phyloP scores from a whole-genome alignment of 2,888 invertebrate genomes.

The Mesorhabditis belari region DNA sequence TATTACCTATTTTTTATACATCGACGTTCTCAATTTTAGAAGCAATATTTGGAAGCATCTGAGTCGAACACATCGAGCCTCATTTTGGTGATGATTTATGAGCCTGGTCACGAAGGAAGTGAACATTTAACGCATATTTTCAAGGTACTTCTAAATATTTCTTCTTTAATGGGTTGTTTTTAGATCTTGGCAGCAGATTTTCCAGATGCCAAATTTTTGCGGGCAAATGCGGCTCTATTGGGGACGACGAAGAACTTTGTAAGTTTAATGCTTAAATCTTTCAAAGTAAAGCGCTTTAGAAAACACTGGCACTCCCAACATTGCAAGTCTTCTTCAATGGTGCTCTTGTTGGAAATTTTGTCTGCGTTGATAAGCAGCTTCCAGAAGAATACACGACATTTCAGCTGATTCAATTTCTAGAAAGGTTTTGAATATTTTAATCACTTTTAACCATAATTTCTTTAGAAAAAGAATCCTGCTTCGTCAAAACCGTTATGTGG shows the following conservation, averaged over 20 bases:
- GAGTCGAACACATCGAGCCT: slow-evolving; percentile 15
- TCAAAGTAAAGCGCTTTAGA: slow-evolving; percentile 17
- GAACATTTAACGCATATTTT: slow-evolving; percentile 7
- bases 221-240: slow-evolving; percentile 21
- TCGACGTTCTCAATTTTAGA: slow-evolving; percentile 6
- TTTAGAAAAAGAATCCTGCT: slow-evolving; percentile 21
- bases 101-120: slow-evolving; percentile 21
- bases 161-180: slow-evolving; percentile 1
- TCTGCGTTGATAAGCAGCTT: slow-evolving; percentile 20
- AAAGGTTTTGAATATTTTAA: slow-evolving; percentile 8
- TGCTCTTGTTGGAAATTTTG: slow-evolving; percentile 44
- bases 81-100: slow-evolving; percentile 21
- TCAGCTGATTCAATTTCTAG: slow-evolving; percentile 23
- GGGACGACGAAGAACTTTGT: slow-evolving; percentile 26
- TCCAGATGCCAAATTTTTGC: slow-evolving; percentile 16
- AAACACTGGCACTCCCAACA: slow-evolving; percentile 30
- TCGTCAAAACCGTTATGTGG: background rate
- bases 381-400: slow-evolving; percentile 33
- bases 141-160: slow-evolving; percentile 6
- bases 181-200: slow-evolving; percentile 23
- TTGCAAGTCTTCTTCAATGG: slow-evolving; percentile 42
- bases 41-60: slow-evolving; percentile 20
- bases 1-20: slow-evolving; percentile 1
- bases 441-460: background rate
- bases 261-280: slow-evolving; percentile 1